Evolutionary conservation across 2,797 vertebrate genomes (phyloP).

Genomic region (Heliangelus exortis): DNA sequence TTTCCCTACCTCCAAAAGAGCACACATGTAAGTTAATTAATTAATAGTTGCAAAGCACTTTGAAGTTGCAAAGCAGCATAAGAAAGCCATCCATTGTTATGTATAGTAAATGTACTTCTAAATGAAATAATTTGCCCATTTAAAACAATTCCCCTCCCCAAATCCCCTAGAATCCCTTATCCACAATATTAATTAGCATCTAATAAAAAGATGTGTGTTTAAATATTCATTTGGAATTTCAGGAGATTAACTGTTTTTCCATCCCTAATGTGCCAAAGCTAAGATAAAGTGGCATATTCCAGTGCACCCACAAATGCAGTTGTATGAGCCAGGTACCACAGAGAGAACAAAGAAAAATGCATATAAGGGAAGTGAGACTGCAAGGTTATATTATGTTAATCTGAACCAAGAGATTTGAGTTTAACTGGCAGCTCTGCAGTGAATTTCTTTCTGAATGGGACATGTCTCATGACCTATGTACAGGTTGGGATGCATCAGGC

Average conservation of each 20-base stretch:
- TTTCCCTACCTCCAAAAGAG: constrained; percentile 57
- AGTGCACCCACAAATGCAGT: neutral
- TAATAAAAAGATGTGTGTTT: neutral
- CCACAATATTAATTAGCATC: neutral
- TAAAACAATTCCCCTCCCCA: neutral
- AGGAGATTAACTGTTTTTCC: neutral
- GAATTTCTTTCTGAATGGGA: neutral
- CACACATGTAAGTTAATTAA: constrained; percentile 43
- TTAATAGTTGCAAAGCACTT: constrained; percentile 56
- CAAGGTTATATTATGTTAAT: neutral
- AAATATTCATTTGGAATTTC: constrained; percentile 1
- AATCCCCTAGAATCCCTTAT: constrained; percentile 15
- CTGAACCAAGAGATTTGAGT: neutral
- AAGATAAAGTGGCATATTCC: neutral
- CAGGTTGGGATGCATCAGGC: neutral
- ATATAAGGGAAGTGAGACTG: neutral
- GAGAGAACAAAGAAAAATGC: neutral
- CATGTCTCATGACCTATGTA: neutral
- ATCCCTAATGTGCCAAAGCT: neutral
- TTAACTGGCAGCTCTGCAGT: neutral
- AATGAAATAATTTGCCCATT: constrained; percentile 34
- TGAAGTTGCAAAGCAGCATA: constrained; percentile 52
- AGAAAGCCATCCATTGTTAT: constrained; percentile 39
- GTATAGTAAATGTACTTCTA: constrained; percentile 9
- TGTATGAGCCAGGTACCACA: neutral